A percentile compares a stretch with the other conserved stretches of the same genome.
Conservation (phyloP, 2,888 invertebrate species). For the Crossocerus cetratus region DNA sequence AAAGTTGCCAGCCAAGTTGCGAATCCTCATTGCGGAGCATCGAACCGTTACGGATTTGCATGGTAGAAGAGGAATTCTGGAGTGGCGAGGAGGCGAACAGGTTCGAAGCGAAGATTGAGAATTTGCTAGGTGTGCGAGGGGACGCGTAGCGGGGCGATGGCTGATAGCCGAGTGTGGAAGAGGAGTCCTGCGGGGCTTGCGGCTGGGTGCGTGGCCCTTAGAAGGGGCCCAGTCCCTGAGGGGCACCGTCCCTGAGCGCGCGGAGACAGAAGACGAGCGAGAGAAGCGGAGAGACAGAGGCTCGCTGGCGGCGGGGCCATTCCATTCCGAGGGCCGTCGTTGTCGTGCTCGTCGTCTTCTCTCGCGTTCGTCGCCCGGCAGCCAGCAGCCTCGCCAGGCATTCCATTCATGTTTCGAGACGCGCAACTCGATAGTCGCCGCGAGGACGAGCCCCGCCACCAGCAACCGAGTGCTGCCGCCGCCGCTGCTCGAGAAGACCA, state of each 20-base stretch:
- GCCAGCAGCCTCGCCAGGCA: slow-evolving; percentile 63
- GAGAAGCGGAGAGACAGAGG: neutral
- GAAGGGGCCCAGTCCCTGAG: too few relatives aligned
- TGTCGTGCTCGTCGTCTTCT: slow-evolving; percentile 21
- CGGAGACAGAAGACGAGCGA: too few relatives aligned
- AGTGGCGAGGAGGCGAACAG: neutral
- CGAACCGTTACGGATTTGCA: too few relatives aligned
- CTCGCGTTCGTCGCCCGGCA: slow-evolving; percentile 51
- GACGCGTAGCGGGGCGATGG: too few relatives aligned
- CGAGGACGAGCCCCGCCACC: neutral
- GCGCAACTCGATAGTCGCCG: slow-evolving; percentile 56
- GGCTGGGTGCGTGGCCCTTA: too few relatives aligned
- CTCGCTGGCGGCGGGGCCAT: slow-evolving; percentile 23
- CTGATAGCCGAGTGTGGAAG: too few relatives aligned
- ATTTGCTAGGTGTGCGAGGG: too few relatives aligned
- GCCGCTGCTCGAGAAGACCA: neutral
- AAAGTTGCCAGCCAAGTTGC: too few relatives aligned
- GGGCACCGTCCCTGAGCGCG: too few relatives aligned
- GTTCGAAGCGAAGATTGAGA: too few relatives aligned
- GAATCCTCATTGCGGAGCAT: too few relatives aligned
- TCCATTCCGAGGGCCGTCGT: slow-evolving; percentile 48
- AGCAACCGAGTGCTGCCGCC: neutral
- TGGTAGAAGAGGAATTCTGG: neutral
- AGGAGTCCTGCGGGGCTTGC: too few relatives aligned
- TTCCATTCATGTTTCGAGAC: slow-evolving; percentile 72